Base-by-base conservation (phyloP, 2,113 vertebrate species). In the Eonycteris spelaea region DNA sequence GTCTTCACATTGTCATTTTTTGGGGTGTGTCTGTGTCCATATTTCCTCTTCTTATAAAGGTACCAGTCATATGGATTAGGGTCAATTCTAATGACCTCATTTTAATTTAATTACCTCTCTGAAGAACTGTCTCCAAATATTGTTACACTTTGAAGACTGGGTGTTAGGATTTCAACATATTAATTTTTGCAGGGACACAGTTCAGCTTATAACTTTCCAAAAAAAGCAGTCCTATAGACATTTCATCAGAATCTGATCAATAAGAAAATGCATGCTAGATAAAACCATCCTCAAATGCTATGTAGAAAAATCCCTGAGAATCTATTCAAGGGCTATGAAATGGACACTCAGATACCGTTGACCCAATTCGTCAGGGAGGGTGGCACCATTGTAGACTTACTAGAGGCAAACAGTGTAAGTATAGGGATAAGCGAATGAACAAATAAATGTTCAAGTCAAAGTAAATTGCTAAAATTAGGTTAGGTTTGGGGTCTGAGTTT, bases 311-410 rank as follows among this genome's bases (percentile, higher is more conserved):
- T n/a, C 33, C 55, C 40, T 5, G 18, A 48, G 83, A 73, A 51
- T 71, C 16, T 92, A 26, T 59, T 30, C 4, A 5, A 6, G 67
- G 77, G 15, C 33, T 22, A 1, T n/a, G n/a, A 70, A 63, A 48
- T 10, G 38, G 59, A 14, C 51, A 21, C 12, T 11, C 13, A 4
- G 40, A 5, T 28, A 3, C 35, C 6, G 0, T 21, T 28, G 73
- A 30, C 43, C 21, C 5, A 12, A 2, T 21, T 35, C 3, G 1
- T 19, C 53, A 45, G 55, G 22, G 85, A 92, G 16, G 61, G 22
- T 5, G 2, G 57, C 19, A 2, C 15, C 24, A 5, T 1, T 35
- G 26, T n/a, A 30, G 43, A 21, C 26, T 26, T 3, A 18, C 1
- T 1, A 1, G 28, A n/a, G 26, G 14, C 33, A 57, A 57, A 24